A percentile compares a stretch with the other conserved stretches of the same genome.
Conservation (phyloP, 2,888 invertebrate species). For the Erebia palarica region DNA sequence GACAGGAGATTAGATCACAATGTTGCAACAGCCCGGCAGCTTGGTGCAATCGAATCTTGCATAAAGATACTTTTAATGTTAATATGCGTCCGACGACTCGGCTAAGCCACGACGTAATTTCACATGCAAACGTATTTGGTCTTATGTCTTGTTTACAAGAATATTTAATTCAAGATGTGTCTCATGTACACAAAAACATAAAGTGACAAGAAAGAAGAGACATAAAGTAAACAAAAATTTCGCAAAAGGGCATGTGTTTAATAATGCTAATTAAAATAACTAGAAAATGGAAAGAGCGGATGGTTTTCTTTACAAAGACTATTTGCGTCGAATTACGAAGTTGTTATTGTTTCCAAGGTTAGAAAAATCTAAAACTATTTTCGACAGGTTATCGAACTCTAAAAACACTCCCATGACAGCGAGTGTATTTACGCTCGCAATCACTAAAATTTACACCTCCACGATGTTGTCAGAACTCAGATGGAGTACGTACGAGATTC, state of each 20-base stretch:
- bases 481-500: slow-evolving; percentile 52
- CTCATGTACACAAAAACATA: too few relatives aligned
- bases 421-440: slow-evolving; percentile 65
- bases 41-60: slow-evolving; percentile 36
- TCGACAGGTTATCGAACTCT: slow-evolving; percentile 62
- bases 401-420: slow-evolving; percentile 53
- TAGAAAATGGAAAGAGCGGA: neutral
- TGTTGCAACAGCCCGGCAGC: slow-evolving; percentile 23
- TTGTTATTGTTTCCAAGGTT: slow-evolving; percentile 29
- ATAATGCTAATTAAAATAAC: neutral
- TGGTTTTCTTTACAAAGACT: slow-evolving; percentile 16
- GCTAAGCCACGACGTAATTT: slow-evolving; percentile 38
- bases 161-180: slow-evolving; percentile 16
- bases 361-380: slow-evolving; percentile 45
- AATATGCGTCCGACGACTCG: slow-evolving; percentile 35
- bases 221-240: slow-evolving; percentile 2
- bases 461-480: slow-evolving; percentile 50
- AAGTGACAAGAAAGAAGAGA: too few relatives aligned
- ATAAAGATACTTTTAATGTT: slow-evolving; percentile 34
- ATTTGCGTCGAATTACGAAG: slow-evolving; percentile 7
- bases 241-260: neutral
- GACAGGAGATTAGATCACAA: slow-evolving; percentile 32
- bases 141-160: slow-evolving; percentile 19
- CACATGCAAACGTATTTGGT: slow-evolving; percentile 20
- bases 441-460: slow-evolving; percentile 70